These are phyloP conservation scores for Aphelocoma coerulescens DNA, from an alignment of 2,113 vertebrate genomes.

Conservation along the genomic window DNA sequence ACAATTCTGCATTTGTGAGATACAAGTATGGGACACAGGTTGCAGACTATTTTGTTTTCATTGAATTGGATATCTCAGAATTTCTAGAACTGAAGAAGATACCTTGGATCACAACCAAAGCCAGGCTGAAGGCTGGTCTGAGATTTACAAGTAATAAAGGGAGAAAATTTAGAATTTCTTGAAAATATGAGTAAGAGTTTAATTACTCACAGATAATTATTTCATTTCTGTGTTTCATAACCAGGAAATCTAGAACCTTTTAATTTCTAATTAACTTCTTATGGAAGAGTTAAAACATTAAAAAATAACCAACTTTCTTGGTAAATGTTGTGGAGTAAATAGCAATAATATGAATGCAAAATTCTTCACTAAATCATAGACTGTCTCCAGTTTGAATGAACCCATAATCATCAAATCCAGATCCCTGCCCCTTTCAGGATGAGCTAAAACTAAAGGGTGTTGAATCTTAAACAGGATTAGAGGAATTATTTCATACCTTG, in stretches of 20 bases:
- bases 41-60: background rate
- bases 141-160: background rate
- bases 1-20: background rate
- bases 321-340: background rate
- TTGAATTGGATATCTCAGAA: background rate
- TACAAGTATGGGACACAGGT: background rate
- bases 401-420: background rate
- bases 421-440: background rate
- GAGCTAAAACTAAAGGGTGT: background rate
- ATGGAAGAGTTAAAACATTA: background rate
- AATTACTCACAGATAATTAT: background rate
- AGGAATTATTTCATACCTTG: background rate
- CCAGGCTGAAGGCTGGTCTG: background rate
- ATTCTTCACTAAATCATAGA: background rate
- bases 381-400: background rate
- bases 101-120: background rate
- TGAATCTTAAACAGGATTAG: background rate
- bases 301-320: background rate
- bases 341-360: background rate
- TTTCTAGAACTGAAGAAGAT: background rate
- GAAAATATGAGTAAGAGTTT: background rate
- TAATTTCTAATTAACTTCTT: background rate
- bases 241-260: background rate
- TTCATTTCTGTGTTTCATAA: background rate
- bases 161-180: background rate